Percentiles rank a stretch among this genome's conserved stretches.
Conservation (phyloP, 2,797 vertebrate genomes). For the Smutsia temminckii region DNA sequence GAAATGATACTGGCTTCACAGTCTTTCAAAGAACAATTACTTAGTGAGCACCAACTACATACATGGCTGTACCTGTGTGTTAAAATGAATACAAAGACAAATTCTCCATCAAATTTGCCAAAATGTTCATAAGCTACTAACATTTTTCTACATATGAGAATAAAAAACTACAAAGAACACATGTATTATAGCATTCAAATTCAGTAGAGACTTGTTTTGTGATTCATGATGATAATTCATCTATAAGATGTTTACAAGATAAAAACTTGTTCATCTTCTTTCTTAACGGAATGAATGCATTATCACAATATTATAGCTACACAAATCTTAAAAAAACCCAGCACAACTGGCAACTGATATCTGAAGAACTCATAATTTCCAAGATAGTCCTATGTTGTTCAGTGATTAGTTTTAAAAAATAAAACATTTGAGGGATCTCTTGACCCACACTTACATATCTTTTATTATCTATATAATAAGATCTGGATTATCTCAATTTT, state of each 20-base stretch:
- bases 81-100: neutral
- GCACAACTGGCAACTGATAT: neutral
- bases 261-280: neutral
- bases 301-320: neutral
- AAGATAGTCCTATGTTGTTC: neutral
- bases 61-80: neutral
- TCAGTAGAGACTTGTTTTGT: neutral
- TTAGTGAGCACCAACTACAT: neutral
- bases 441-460: neutral
- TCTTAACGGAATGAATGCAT: neutral
- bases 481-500: neutral
- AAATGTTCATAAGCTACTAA: neutral
- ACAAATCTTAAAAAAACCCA: neutral
- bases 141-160: neutral
- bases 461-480: neutral
- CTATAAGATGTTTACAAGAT: neutral
- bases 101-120: neutral
- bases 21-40: neutral
- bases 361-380: neutral
- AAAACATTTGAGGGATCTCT: neutral
- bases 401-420: neutral
- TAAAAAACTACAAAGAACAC: neutral
- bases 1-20: neutral
- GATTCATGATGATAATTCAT: neutral
- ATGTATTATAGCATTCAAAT: neutral